Base-by-base conservation (phyloP, 2,113 vertebrate genomes). In the Menidia beryllina region DNA sequence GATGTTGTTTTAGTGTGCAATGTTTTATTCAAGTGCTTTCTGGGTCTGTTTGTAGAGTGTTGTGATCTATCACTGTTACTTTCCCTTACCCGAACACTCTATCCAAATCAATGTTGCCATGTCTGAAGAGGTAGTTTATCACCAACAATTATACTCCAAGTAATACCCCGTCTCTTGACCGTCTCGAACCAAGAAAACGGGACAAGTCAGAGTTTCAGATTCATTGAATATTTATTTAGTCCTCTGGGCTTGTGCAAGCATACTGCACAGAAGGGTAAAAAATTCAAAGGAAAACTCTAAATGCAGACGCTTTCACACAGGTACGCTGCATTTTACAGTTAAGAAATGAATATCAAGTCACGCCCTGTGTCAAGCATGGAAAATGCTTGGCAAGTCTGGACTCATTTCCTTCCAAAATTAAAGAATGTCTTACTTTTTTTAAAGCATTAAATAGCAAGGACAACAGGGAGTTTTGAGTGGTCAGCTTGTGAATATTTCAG, bases 41-140 rank as follows among this genome's bases (percentile, higher is more conserved):
- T 45, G 49, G 53, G 66, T 71, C 67, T 17, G 27, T 72, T 75
- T n/a, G 62, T 77, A 60, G 84, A 88, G 74, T 78, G 79, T 88
- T 77, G 34, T 83, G 76, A 89, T 91, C 77, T 72, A 83, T 91
- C 90, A 90, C 75, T 82, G 78, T 74, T 84, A 45, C 56, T 62
- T 89, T 80, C 64, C 48, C n/a, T 85, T 43, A 77, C 57, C 68
- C 59, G 80, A 79, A 67, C 10, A 36, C 66, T 85, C 34, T 10
- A 66, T 85, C 69, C 61, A 71, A 74, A 86, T 90, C 88, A 86
- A 82, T 86, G 83, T 63, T 74, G 65, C 58, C 6, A 38, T 15
- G 59, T 83, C 66, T 74, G 55, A 88, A 76, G 61, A 68, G 54
- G 55, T 83, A 84, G 75, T 90, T 91, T 79, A 90, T 90, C 88